These are phyloP conservation scores for Mastomys coucha DNA, from an alignment of 2,113 vertebrate genomes.

Conservation along the genomic window DNA sequence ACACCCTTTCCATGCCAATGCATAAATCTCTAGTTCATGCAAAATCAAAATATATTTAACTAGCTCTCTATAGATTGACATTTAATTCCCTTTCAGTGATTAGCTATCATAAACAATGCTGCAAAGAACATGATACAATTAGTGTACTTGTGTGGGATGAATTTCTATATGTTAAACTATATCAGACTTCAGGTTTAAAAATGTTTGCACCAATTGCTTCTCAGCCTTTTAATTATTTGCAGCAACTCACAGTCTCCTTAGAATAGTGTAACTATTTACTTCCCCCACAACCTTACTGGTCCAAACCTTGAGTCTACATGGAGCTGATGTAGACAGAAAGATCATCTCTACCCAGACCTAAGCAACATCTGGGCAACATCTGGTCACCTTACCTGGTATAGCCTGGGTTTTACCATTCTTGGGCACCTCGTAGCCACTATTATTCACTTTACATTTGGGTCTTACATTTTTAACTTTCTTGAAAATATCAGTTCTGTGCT, in stretches of 20 bases:
- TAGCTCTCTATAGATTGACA: background rate
- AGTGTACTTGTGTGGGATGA: background rate
- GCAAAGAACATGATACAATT: background rate
- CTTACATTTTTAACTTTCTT: background rate
- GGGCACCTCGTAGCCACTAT: background rate
- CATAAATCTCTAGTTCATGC: background rate
- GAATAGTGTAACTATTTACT: background rate
- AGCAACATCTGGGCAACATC: background rate
- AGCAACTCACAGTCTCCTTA: background rate
- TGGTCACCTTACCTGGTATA: background rate
- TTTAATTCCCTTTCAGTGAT: background rate
- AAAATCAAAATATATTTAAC: conserved; percentile 23
- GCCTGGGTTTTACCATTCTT: background rate
- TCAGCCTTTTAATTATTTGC: background rate
- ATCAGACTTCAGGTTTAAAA: conserved; percentile 23
- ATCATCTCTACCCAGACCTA: background rate
- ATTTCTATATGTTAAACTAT: background rate
- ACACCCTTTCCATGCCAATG: background rate
- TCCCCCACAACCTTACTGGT: background rate
- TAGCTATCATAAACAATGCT: conserved; percentile 38
- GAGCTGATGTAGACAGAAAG: background rate
- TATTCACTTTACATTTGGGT: background rate
- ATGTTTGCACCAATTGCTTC: background rate
- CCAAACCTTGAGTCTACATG: background rate
- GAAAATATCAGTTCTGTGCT: background rate